Evolutionary conservation across 2,888 invertebrate species (phyloP).

Genomic region (Altica lythri): DNA sequence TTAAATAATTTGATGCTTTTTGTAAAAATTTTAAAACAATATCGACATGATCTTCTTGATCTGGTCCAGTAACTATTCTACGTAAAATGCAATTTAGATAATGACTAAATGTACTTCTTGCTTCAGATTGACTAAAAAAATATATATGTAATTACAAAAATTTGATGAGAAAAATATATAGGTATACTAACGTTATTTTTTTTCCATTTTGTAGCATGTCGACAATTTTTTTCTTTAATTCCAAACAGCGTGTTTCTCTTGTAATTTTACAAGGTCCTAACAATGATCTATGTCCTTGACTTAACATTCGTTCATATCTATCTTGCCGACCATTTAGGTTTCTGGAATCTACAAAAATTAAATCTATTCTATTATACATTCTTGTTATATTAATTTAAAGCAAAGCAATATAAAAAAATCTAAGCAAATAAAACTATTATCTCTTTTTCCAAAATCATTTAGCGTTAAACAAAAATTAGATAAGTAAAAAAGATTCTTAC

Average conservation of each 20-base stretch:
- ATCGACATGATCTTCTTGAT: constrained; percentile 66
- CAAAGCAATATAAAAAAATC: too few relatives aligned
- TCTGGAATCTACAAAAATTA: constrained; percentile 11
- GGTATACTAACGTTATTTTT: constrained; percentile 66
- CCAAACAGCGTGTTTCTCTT: constrained; percentile 51
- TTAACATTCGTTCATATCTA: constrained; percentile 55
- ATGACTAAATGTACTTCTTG: constrained; percentile 76
- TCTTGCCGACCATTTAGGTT: constrained; percentile 49
- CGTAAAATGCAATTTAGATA: constrained; percentile 77
- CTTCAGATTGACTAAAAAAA: constrained; percentile 66
- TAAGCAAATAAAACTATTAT: too few relatives aligned
- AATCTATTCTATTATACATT: too few relatives aligned
- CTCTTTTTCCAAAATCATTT: too few relatives aligned
- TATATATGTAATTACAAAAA: not conserved
- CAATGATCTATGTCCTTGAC: constrained; percentile 52
- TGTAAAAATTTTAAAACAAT: constrained; percentile 78
- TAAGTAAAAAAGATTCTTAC: too few relatives aligned
- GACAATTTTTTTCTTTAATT: constrained; percentile 52
- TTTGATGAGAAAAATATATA: not conserved
- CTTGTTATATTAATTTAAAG: too few relatives aligned
- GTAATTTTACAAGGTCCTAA: constrained; percentile 53
- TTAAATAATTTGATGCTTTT: constrained; percentile 71
- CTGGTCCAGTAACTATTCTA: constrained; percentile 64
- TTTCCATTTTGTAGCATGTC: constrained; percentile 67
- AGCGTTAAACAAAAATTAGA: too few relatives aligned